phyloP scores from a whole-genome alignment of 2,797 vertebrate genomes.

The Helostoma temminkii region DNA sequence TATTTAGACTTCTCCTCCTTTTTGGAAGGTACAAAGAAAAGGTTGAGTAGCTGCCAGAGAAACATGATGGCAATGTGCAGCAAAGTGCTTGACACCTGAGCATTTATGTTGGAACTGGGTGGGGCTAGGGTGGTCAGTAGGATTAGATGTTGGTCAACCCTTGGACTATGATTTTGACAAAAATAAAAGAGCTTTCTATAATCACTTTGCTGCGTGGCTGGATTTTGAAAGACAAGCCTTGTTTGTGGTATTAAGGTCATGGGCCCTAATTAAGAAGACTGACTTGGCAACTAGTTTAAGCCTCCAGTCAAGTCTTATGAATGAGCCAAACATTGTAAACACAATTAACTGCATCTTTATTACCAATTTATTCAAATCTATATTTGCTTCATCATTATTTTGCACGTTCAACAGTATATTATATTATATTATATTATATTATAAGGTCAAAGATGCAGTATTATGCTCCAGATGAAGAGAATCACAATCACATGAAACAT shows the following conservation, averaged over 20 bases:
- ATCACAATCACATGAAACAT: conserved; percentile 12
- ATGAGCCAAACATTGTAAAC: conserved; percentile 42
- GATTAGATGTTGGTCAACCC: conserved; percentile 76
- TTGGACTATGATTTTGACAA: conserved; percentile 46
- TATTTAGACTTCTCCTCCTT: conserved; percentile 70
- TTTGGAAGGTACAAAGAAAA: conserved; percentile 70
- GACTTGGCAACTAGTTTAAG: conserved; percentile 42
- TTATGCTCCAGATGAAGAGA: too few relatives aligned
- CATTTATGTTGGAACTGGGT: conserved; percentile 57
- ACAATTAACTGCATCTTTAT: too few relatives aligned
- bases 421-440: too few relatives aligned
- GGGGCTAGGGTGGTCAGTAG: conserved; percentile 39
- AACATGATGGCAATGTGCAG: conserved; percentile 75
- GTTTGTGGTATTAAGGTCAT: conserved; percentile 60
- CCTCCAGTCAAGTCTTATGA: conserved; percentile 35
- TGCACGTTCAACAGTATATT: conserved; percentile 56
- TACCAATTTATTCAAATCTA: too few relatives aligned
- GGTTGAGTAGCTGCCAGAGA: conserved; percentile 76
- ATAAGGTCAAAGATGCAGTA: too few relatives aligned
- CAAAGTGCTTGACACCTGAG: conserved; percentile 5
- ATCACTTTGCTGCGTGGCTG: conserved; percentile 62
- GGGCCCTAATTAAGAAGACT: conserved; percentile 35
- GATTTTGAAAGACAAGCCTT: conserved; percentile 59
- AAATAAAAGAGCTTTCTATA: conserved; percentile 77
- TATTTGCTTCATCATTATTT: conserved; percentile 51